phyloP scores from a whole-genome alignment of 2,797 vertebrate species.

The Australoheros facetus region DNA sequence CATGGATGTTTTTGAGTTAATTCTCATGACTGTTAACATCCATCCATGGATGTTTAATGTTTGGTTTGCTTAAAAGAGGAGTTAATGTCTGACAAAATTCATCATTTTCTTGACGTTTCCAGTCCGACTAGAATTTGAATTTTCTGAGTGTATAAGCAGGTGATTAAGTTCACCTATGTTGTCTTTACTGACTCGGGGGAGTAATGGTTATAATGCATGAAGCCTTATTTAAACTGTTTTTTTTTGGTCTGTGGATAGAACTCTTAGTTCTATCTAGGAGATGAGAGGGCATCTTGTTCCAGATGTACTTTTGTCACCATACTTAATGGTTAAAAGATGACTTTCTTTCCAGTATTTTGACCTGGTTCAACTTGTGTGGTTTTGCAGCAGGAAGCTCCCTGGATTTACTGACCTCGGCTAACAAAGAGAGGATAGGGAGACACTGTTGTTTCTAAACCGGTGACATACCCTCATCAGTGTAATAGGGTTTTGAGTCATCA shows the following conservation, averaged over 20 bases:
- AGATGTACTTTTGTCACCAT: neutral
- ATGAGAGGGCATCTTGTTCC: neutral
- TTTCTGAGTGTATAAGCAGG: neutral
- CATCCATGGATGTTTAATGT: neutral
- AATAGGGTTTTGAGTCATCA: constrained; percentile 58
- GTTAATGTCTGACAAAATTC: neutral
- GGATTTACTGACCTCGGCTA: constrained; percentile 12
- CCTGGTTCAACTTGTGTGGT: neutral
- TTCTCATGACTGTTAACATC: no score
- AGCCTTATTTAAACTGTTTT: neutral
- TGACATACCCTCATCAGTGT: constrained; percentile 50
- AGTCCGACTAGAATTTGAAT: neutral
- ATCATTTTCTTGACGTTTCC: neutral
- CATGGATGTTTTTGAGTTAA: no score
- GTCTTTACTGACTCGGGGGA: neutral
- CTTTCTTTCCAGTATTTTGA: constrained; percentile 5
- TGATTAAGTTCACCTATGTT: neutral
- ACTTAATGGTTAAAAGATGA: neutral
- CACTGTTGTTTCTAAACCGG: constrained; percentile 53
- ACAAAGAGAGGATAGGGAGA: constrained; percentile 45
- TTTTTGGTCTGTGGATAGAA: neutral
- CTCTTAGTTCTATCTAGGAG: neutral
- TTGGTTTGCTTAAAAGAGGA: neutral
- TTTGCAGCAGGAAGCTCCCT: neutral
- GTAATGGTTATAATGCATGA: neutral